phyloP scores from a whole-genome alignment of 1,140 invertebrate species.

The Probaryconus sp. region DNA sequence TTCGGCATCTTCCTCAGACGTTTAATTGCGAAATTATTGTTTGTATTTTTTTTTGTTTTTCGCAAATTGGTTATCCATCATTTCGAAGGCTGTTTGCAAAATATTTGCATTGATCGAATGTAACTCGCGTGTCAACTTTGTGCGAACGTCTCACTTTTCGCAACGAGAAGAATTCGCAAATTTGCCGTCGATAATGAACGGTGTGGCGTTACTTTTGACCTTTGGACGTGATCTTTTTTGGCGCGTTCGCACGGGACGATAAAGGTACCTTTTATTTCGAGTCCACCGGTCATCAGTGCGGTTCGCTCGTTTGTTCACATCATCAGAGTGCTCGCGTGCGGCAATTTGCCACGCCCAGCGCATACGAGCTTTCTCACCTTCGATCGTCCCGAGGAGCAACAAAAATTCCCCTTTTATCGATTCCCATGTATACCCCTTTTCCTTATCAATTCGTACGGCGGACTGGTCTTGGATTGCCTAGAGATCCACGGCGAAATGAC shows the following conservation, averaged over 20 bases:
- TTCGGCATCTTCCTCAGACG: too few species aligned
- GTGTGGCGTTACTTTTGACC: too few species aligned
- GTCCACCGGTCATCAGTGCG: conserved; percentile 15
- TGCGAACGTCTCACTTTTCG: too few species aligned
- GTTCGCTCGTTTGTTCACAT: conserved; percentile 47
- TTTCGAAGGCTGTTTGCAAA: too few species aligned
- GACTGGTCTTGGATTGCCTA: conserved; percentile 2
- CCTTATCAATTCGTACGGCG: conserved; percentile 59
- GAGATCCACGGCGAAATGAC: not conserved
- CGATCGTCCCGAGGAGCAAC: conserved; percentile 33
- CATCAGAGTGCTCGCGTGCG: conserved; percentile 66
- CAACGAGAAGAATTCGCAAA: too few species aligned
- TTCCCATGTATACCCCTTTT: conserved; percentile 12
- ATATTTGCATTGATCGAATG: too few species aligned
- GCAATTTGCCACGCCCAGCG: conserved; percentile 73
- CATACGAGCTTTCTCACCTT: conserved; percentile 72
- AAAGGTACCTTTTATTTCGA: conserved; percentile 30
- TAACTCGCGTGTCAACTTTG: too few species aligned
- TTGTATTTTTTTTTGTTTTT: conserved; percentile 28
- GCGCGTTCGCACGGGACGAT: conserved; percentile 8
- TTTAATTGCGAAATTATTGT: conserved; percentile 32
- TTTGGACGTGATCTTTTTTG: conserved; percentile 20
- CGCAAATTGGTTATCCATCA: too few species aligned
- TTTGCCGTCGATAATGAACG: too few species aligned
- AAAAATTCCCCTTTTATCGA: conserved; percentile 20